These are phyloP conservation scores for Phyllotreta cruciferae DNA, from an alignment of 2,888 invertebrate species.

Conservation along the genomic window DNA sequence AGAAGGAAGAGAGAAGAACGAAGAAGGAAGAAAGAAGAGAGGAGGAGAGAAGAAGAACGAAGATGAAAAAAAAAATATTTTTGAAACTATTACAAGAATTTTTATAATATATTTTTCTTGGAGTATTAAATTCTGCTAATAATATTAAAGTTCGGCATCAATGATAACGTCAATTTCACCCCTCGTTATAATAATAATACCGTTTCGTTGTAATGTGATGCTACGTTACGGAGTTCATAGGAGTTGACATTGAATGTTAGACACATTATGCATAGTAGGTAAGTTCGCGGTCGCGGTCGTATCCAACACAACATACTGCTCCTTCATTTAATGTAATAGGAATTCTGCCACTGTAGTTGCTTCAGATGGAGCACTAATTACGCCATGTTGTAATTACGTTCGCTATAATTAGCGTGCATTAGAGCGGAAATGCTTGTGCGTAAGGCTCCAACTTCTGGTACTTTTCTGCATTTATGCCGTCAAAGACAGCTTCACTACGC, in stretches of 20 bases:
- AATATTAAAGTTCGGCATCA: too few relatives aligned
- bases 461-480: neutral
- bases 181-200: too few relatives aligned
- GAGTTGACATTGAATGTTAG: conserved; percentile 31
- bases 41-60: too few relatives aligned
- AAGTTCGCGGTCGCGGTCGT: conserved; percentile 27
- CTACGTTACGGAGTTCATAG: conserved; percentile 14
- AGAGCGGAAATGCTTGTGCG: conserved; percentile 42
- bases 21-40: too few relatives aligned
- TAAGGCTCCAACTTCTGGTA: conserved; percentile 21
- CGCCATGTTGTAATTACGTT: conserved; percentile 47
- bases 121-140: too few relatives aligned
- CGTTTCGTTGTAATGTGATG: conserved; percentile 17
- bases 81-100: too few relatives aligned
- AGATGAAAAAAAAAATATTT: too few relatives aligned
- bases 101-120: too few relatives aligned
- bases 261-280: conserved; percentile 31
- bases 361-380: conserved; percentile 49
- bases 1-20: too few relatives aligned
- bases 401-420: conserved; percentile 48
- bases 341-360: conserved; percentile 44
- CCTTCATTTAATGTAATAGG: conserved; percentile 45
- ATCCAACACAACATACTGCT: conserved; percentile 38
- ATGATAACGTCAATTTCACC: too few relatives aligned
- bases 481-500: too few relatives aligned